Conservation (phyloP, 2,113 vertebrate species). For the Octodon degus region DNA sequence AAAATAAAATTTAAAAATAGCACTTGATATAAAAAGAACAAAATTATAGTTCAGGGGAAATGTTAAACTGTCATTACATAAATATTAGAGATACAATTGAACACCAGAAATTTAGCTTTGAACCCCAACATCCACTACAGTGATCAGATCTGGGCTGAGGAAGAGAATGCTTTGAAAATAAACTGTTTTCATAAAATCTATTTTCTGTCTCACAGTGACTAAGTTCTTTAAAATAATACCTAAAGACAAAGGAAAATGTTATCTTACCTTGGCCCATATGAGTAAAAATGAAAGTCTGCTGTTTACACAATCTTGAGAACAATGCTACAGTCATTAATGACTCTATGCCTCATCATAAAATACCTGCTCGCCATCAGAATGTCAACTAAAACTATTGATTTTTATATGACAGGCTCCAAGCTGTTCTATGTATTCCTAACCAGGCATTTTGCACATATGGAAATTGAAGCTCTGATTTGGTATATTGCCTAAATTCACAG, state of each 20-base stretch:
- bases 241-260: background rate
- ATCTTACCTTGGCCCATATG: background rate
- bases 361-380: background rate
- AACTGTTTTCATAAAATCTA: background rate
- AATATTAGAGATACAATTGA: background rate
- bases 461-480: background rate
- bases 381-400: background rate
- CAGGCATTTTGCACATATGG: background rate
- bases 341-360: conserved; percentile 7
- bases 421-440: background rate
- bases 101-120: background rate
- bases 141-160: background rate
- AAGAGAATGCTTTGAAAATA: conserved; percentile 36
- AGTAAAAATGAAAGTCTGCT: background rate
- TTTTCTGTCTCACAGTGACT: background rate
- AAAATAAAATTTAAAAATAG: background rate
- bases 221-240: conserved; percentile 43
- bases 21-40: conserved; percentile 26
- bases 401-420: background rate
- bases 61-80: conserved; percentile 6
- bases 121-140: background rate
- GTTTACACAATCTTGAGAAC: background rate
- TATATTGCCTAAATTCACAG: background rate
- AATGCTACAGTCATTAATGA: background rate
- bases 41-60: conserved; percentile 49